Evolutionary conservation across 1,140 invertebrate genomes (phyloP).

Genomic region (Heliothis virescens): DNA sequence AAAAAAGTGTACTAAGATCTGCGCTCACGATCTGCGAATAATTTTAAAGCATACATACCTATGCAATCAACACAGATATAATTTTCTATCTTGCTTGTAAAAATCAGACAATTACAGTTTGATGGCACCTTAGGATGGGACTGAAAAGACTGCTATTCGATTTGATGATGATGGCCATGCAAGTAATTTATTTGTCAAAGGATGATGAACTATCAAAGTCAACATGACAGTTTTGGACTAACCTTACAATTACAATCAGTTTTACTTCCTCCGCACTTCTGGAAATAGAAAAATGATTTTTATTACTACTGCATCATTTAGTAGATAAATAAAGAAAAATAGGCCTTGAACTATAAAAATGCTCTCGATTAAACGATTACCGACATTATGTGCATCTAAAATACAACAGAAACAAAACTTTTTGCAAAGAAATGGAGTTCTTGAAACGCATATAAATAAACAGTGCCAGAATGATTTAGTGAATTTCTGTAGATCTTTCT

Average conservation of each 20-base stretch:
- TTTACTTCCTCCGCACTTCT: conserved; percentile 9
- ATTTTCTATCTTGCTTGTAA: too few species aligned
- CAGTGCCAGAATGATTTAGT: conserved; percentile 62
- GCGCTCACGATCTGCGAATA: too few species aligned
- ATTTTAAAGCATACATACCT: too few species aligned
- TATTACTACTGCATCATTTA: not conserved
- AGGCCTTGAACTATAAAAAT: conserved; percentile 54
- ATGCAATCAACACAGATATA: too few species aligned
- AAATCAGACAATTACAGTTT: too few species aligned
- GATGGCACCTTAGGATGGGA: too few species aligned
- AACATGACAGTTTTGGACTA: conserved; percentile 20
- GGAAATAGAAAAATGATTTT: conserved; percentile 16
- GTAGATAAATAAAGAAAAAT: not conserved
- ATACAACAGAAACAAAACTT: conserved; percentile 68
- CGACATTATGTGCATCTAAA: conserved; percentile 70
- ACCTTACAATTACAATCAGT: not conserved
- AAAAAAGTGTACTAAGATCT: too few species aligned
- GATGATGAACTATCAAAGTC: conserved; percentile 3
- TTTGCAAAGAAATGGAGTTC: conserved; percentile 56
- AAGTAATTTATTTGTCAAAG: not conserved
- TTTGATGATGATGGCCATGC: too few species aligned
- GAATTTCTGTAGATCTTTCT: conserved; percentile 72
- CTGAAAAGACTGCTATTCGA: too few species aligned
- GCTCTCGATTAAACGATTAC: conserved; percentile 76
- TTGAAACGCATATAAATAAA: conserved; percentile 65